Evolutionary conservation across 2,888 invertebrate genomes (phyloP).

Genomic region (Lampropteryx suffumata): DNA sequence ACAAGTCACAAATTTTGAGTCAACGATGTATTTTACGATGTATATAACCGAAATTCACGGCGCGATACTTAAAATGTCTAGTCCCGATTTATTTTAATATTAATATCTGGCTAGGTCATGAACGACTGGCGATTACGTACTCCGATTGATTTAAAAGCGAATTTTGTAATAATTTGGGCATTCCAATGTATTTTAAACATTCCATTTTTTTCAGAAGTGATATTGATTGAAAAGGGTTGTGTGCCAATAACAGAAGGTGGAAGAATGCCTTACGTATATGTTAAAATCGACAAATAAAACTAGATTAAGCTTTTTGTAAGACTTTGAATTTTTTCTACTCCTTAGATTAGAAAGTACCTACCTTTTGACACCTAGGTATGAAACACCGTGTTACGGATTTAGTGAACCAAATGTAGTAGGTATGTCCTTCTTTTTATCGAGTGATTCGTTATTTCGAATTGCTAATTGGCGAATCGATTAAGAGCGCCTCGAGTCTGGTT

Average conservation of each 20-base stretch:
- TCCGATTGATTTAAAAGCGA: conserved; percentile 45
- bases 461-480: too few relatives aligned
- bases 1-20: conserved; percentile 67
- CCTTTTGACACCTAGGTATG: too few relatives aligned
- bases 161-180: conserved; percentile 51
- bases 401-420: too few relatives aligned
- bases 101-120: conserved; percentile 53
- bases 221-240: conserved; percentile 63
- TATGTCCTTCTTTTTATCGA: too few relatives aligned
- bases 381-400: too few relatives aligned
- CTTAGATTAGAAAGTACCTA: too few relatives aligned
- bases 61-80: conserved; percentile 77
- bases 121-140: conserved; percentile 53
- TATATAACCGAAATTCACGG: conserved; percentile 66
- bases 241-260: conserved; percentile 76
- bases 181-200: conserved; percentile 69
- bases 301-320: conserved; percentile 77
- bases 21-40: conserved; percentile 45
- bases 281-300: conserved; percentile 80
- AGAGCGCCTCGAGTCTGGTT: too few relatives aligned
- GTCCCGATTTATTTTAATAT: conserved; percentile 54
- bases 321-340: conserved; percentile 47
- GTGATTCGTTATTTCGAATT: too few relatives aligned
- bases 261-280: conserved; percentile 79
- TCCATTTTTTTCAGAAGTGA: conserved; percentile 68